Evolutionary conservation across 2,113 vertebrate species (phyloP).

Genomic region (Hoplias malabaricus): DNA sequence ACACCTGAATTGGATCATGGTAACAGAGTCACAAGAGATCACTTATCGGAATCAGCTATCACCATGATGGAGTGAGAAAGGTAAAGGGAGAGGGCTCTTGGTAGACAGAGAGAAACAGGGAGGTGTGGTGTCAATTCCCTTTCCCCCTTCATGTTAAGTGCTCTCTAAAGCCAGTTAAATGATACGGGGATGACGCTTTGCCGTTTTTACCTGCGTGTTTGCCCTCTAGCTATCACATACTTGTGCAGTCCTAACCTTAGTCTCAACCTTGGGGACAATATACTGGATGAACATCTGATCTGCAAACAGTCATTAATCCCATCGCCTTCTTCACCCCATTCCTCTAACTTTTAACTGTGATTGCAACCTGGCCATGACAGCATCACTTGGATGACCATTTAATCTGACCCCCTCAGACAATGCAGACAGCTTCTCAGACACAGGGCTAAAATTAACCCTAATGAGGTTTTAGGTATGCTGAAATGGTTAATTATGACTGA

Average conservation of each 20-base stretch:
- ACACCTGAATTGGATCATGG: constrained; percentile 10
- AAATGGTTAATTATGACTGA: constrained; percentile 40
- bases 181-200: constrained; percentile 58
- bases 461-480: constrained; percentile 37
- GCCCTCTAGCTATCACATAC: constrained; percentile 41
- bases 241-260: constrained; percentile 29
- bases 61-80: constrained; percentile 44
- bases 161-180: constrained; percentile 63
- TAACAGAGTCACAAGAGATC: constrained; percentile 25
- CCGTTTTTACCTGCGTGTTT: constrained; percentile 55
- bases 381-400: constrained; percentile 40
- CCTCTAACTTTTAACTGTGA: constrained; percentile 43
- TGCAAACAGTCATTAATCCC: constrained; percentile 41
- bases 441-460: constrained; percentile 23
- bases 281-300: constrained; percentile 36
- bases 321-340: constrained; percentile 27
- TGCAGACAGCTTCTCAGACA: constrained; percentile 15
- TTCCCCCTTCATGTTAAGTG: constrained; percentile 57
- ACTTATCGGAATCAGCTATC: constrained; percentile 40
- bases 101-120: constrained; percentile 46
- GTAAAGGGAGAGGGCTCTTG: constrained; percentile 62
- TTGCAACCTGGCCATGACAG: constrained; percentile 34
- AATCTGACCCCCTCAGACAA: constrained; percentile 38
- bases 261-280: not conserved
- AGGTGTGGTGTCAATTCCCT: constrained; percentile 64